Conservation (phyloP, 2,888 invertebrate genomes). For the Drosophila diplacantha region DNA sequence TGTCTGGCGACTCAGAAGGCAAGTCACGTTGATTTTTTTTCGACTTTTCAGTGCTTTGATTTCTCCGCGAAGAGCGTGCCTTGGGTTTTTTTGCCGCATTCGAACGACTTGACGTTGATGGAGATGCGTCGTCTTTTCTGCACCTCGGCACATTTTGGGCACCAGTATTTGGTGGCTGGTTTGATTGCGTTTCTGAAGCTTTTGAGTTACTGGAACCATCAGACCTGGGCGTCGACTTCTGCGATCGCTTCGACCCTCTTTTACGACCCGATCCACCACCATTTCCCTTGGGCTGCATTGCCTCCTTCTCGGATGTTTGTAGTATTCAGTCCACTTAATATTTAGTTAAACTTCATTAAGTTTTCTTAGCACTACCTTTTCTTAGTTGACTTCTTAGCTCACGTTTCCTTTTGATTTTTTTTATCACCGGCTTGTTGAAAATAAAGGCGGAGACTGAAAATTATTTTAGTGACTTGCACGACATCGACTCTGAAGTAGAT, state of each 20-base stretch:
- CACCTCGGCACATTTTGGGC: rapidly evolving
- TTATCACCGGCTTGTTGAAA: neutral
- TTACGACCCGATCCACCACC: neutral
- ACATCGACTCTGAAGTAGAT: no score
- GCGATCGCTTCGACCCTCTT: neutral
- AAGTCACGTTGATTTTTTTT: neutral
- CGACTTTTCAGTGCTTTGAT: neutral
- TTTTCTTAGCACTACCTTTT: neutral
- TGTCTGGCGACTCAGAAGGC: neutral
- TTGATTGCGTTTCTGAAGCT: no score
- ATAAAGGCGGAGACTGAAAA: neutral
- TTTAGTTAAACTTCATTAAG: neutral
- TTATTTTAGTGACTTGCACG: neutral
- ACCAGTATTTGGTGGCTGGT: no score
- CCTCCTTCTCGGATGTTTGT: no score
- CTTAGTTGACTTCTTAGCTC: neutral
- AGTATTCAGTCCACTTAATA: neutral
- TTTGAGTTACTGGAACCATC: neutral
- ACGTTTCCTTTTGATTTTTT: neutral
- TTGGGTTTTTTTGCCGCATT: neutral
- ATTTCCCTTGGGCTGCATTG: neutral
- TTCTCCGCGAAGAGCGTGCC: neutral
- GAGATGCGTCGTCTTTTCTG: neutral
- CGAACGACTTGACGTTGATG: neutral
- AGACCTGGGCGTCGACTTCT: neutral